Conservation (phyloP, 2,797 vertebrate species). For the Ciconia nigra region DNA sequence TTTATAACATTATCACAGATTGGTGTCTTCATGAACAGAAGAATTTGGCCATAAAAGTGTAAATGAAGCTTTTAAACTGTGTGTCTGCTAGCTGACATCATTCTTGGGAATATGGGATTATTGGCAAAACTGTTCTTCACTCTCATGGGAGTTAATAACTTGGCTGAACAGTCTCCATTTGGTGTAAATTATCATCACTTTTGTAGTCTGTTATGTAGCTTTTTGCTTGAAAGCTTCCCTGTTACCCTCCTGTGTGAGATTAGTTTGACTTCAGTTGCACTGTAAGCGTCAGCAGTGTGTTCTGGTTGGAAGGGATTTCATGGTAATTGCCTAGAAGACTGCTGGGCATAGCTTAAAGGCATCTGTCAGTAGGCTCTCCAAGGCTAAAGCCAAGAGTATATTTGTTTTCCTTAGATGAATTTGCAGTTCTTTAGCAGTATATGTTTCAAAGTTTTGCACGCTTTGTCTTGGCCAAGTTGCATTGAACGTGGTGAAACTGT, state of each 20-base stretch:
- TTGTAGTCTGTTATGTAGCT: not conserved
- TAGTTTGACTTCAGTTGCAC: not conserved
- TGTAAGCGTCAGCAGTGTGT: not conserved
- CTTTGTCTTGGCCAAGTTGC: not conserved
- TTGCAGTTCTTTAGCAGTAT: not conserved
- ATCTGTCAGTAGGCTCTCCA: not conserved
- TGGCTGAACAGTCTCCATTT: not conserved
- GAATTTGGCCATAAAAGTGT: not conserved
- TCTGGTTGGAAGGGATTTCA: not conserved
- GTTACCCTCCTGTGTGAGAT: not conserved
- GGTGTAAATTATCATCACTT: not conserved
- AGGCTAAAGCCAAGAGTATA: not conserved
- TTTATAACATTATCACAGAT: not conserved
- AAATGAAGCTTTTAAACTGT: not conserved
- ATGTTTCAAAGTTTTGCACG: not conserved
- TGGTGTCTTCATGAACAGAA: not conserved
- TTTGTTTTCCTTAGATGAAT: not conserved
- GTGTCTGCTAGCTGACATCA: not conserved
- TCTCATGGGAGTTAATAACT: not conserved
- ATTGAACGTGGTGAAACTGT: not conserved
- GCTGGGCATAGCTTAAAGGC: not conserved
- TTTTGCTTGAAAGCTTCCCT: not conserved
- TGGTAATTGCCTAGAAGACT: not conserved
- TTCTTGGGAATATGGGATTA: not conserved
- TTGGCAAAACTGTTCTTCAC: not conserved